Base-by-base conservation (phyloP, 2,113 vertebrate species). In the Heliornis fulica region DNA sequence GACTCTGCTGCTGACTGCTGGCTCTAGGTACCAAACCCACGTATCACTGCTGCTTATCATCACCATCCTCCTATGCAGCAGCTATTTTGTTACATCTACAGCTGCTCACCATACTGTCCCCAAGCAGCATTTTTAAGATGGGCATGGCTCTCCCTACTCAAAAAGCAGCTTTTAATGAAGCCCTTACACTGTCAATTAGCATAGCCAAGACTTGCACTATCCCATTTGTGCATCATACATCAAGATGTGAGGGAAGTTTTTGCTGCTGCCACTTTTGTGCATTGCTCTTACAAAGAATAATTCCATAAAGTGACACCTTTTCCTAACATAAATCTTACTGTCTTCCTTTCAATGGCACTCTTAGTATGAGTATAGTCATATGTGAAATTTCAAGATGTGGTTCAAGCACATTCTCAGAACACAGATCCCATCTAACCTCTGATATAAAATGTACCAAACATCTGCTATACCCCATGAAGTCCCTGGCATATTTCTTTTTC, bases 181-280 rank as follows among this genome's bases (percentile, higher is more conserved):
- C 15, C 41, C 71, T 71, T 66, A 48, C 59, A 59, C 25, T 60
- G 16, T 13, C 40, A 51, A 7, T 82, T 89, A 77, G 54, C 45
- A n/a, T 40, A 68, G 43, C 29, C 26, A 25, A 64, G 40, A 19
- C 10, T 57, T 38, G 40, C 32, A 20, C 10, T 34, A 46, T 69
- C 41, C 40, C 20, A 12, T 5, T 20, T 32, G 18, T 51, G n/a
- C 32, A 40, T 28, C 71, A 59, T 4, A 41, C 11, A 22, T 11
- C 32, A 74, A 32, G 31, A 60, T 51, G 2, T 8, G 16, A 21
- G 8, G 0, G 14, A n/a, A 14, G 5, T 19, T 11, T 25, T 23
- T 46, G 8, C 53, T 78, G 29, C 21, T 72, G 65, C 15, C 66
- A 40, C 1, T 84, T 79, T 59, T 29, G 43, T 31, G 41, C 36